Conservation (phyloP, 2,113 vertebrate species). For the Hymenochirus boettgeri region DNA sequence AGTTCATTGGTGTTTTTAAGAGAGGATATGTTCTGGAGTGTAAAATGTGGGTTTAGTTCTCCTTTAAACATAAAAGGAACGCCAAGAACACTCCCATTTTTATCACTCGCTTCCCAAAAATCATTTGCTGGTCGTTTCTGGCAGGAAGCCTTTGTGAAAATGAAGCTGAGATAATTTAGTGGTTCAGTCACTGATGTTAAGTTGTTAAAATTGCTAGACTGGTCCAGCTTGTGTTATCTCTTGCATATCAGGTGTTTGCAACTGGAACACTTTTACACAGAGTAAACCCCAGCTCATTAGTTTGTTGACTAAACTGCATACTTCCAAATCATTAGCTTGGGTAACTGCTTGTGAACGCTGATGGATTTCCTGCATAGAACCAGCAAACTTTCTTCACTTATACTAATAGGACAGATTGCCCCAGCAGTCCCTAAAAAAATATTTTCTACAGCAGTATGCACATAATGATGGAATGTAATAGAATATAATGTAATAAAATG, state of each 20-base stretch:
- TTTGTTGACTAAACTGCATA: conserved; percentile 31
- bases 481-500: too few species aligned
- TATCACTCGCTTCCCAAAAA: conserved; percentile 29
- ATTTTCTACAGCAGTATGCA: conserved; percentile 5
- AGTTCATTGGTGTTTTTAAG: too few species aligned
- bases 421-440: conserved; percentile 8
- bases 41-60: too few species aligned
- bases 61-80: not conserved
- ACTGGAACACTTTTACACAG: conserved; percentile 27
- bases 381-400: conserved; percentile 28
- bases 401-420: conserved; percentile 32
- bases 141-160: conserved; percentile 20
- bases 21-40: too few species aligned
- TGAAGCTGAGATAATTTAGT: conserved; percentile 40
- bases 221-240: conserved; percentile 14
- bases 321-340: conserved; percentile 25
- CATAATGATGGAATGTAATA: conserved; percentile 6
- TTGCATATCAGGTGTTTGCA: conserved; percentile 32
- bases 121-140: conserved; percentile 33
- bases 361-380: conserved; percentile 17
- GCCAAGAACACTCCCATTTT: not conserved
- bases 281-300: conserved; percentile 36
- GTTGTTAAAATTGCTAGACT: conserved; percentile 27
- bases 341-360: conserved; percentile 32
- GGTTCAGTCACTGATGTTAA: conserved; percentile 23